phyloP scores from a whole-genome alignment of 2,888 invertebrate species.

The Phaonia tiefii region DNA sequence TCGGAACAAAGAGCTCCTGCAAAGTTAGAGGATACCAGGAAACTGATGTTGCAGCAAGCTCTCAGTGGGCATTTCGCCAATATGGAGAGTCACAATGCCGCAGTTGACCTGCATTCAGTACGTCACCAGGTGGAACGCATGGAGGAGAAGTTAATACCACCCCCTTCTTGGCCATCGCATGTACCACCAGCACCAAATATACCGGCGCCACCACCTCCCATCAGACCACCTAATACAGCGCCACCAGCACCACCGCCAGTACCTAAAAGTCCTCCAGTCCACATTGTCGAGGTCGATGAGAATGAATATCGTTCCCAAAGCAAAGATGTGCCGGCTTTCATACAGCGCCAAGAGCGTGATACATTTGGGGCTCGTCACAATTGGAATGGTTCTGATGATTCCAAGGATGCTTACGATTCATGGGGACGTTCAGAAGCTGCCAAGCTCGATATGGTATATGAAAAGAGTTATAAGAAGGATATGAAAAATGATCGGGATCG shows the following conservation, averaged over 20 bases:
- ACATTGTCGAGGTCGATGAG: slow-evolving; percentile 68
- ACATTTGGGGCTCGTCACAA: slow-evolving; percentile 88
- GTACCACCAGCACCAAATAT: slow-evolving; percentile 84
- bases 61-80: slow-evolving; percentile 83
- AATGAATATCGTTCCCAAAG: slow-evolving; percentile 77
- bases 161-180: slow-evolving; percentile 85
- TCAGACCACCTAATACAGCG: slow-evolving; percentile 82
- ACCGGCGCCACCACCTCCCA: slow-evolving; percentile 83
- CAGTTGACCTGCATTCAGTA: slow-evolving; percentile 77
- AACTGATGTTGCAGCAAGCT: slow-evolving; percentile 92
- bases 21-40: slow-evolving; percentile 92
- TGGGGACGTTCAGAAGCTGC: slow-evolving; percentile 81
- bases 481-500: slow-evolving; percentile 77
- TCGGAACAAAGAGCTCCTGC: slow-evolving; percentile 88
- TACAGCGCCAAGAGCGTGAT: slow-evolving; percentile 87
- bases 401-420: slow-evolving; percentile 75
- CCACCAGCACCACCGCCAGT: slow-evolving; percentile 85
- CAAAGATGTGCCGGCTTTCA: slow-evolving; percentile 82
- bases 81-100: slow-evolving; percentile 65
- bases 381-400: slow-evolving; percentile 79
- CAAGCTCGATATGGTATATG: slow-evolving; percentile 80
- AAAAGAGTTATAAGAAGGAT: slow-evolving; percentile 78
- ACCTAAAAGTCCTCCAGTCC: slow-evolving; percentile 84
- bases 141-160: slow-evolving; percentile 82
- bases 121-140: slow-evolving; percentile 83